Base-by-base conservation (phyloP, 1,140 invertebrate species). In the Tribolium madens region DNA sequence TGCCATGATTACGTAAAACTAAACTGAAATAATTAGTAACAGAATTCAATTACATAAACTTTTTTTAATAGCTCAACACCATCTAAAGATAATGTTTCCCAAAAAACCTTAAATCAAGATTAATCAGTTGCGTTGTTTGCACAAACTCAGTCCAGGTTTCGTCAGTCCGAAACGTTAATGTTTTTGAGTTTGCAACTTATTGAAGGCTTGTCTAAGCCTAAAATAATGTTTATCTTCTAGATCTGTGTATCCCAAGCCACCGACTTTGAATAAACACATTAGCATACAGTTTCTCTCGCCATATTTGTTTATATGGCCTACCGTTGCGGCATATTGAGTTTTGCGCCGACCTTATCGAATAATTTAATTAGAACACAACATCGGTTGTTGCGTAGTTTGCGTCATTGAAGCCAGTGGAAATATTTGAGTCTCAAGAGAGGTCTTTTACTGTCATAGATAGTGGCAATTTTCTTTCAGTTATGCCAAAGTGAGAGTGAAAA, bases 361-460 rank as follows among this genome's bases (percentile, higher is more conserved):
- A 64, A 64, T 64, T 64, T 64, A 31, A 64, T 64, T 64, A 64
- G 21, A 64, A 12, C 21, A 26, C 57, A 64, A 64, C 57, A 64
- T 64, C 21, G 12, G 57, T 6, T 26, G 53, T 13, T 60, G 53
- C 26, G 17, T 26, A 60, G 57, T 64, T 64, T 14, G 17, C 18
- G 15, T 60, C 53, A 60, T 60, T 60, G 9, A 60, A 60, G 21
- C 53, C 53, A 26, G 10, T 14, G 18, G 15, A 60, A 60, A 26
- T 18, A 31, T 31, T 60, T 31, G 17, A 26, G 26, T 31, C 53
- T 31, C 53, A 2, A 1, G 53, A 18, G 53, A 60, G 18, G 10
- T 31, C 21, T 60, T 60, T 60, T 60, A 3, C 53, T 7, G 18
- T 3, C 18, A 60, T 13, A 18, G 12, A 64, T 64, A 64, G 57